phyloP scores from a whole-genome alignment of 2,888 invertebrate species.

The Philaethria dido region DNA sequence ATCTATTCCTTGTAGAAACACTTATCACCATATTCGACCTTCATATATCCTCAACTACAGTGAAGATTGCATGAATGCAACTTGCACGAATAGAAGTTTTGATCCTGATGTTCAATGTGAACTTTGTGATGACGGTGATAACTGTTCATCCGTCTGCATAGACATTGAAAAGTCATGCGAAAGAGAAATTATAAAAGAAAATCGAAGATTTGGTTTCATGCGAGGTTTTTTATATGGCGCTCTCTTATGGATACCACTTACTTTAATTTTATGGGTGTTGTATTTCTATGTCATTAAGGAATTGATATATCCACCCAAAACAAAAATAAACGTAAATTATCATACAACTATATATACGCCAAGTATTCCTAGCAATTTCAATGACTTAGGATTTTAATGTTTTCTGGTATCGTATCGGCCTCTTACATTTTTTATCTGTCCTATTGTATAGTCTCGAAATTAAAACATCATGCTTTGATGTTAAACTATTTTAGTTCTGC shows the following conservation, averaged over 20 bases:
- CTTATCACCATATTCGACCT: conserved; percentile 12
- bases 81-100: conserved; percentile 31
- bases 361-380: conserved; percentile 44
- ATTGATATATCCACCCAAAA: conserved; percentile 32
- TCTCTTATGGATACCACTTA: conserved; percentile 61
- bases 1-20: conserved; percentile 17
- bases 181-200: conserved; percentile 44
- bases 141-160: conserved; percentile 44
- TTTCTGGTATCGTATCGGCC: not conserved
- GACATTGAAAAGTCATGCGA: conserved; percentile 42
- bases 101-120: conserved; percentile 33
- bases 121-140: conserved; percentile 33
- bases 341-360: no score
- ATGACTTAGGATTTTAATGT: conserved; percentile 67
- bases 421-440: no score
- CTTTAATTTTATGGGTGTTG: conserved; percentile 55
- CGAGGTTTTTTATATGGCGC: conserved; percentile 62
- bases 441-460: no score
- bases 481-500: not conserved
- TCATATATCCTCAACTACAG: conserved; percentile 16
- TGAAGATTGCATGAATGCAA: conserved; percentile 7
- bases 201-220: conserved; percentile 52
- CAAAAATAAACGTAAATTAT: not conserved
- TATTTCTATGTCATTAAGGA: conserved; percentile 57
- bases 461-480: not conserved